phyloP scores from a whole-genome alignment of 2,888 invertebrate species.

The Drosophila prostipennis region DNA sequence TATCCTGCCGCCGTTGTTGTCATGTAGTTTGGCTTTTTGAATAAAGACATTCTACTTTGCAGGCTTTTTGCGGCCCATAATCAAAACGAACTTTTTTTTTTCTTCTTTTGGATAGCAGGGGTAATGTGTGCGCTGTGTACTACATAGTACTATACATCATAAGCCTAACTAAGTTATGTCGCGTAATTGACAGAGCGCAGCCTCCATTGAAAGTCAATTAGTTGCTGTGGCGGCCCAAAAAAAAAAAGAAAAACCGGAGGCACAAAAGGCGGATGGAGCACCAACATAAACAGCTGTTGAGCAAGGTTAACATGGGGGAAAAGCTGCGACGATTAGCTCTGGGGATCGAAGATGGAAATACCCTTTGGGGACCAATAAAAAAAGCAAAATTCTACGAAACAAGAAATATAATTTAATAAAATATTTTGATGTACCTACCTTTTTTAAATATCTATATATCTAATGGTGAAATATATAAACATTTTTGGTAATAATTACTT shows the following conservation, averaged over 20 bases:
- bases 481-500: no score
- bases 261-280: background rate
- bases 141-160: slow-evolving; percentile 15
- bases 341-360: background rate
- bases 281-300: background rate
- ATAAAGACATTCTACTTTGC: slow-evolving; percentile 54
- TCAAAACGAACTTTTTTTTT: slow-evolving; percentile 18
- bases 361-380: background rate
- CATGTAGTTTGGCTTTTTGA: slow-evolving; percentile 49
- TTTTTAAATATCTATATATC: no score
- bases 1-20: slow-evolving; percentile 29
- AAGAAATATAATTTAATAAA: no score
- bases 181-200: slow-evolving; percentile 17
- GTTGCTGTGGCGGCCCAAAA: slow-evolving; percentile 10
- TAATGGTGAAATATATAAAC: no score
- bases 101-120: background rate
- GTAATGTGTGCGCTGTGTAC: slow-evolving; percentile 3
- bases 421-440: no score
- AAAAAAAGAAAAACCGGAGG: background rate
- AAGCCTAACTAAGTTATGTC: slow-evolving; percentile 25
- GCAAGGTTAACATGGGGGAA: background rate
- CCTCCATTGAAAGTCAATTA: slow-evolving; percentile 39
- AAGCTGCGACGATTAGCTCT: background rate
- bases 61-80: slow-evolving; percentile 27
- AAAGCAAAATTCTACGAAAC: no score